phyloP scores from a whole-genome alignment of 2,113 vertebrate species.

The Eurystomus gularis region DNA sequence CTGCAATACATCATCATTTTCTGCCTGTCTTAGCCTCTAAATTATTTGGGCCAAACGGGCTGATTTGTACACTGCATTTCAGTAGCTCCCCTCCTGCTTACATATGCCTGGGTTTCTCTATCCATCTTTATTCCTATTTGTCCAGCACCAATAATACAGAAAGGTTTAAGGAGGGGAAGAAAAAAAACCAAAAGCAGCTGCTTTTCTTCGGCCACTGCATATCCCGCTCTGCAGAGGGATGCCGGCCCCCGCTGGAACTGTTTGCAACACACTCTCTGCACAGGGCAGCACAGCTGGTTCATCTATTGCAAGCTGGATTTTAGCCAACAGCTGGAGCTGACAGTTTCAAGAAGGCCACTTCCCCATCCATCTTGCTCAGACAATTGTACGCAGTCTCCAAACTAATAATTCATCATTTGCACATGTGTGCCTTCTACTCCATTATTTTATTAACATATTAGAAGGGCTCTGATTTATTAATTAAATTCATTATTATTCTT shows the following conservation, averaged over 20 bases:
- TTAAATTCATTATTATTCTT: conserved; percentile 63
- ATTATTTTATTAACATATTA: conserved; percentile 46
- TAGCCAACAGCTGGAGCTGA: background rate
- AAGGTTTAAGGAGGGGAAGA: background rate
- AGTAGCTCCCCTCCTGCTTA: background rate
- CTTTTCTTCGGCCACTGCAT: background rate
- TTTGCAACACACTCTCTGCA: background rate
- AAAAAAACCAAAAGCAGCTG: background rate
- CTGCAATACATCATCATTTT: conserved; percentile 54
- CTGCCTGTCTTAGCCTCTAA: conserved; percentile 45
- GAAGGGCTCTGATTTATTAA: conserved; percentile 50
- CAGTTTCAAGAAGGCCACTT: conserved; percentile 12
- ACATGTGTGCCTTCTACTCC: conserved; percentile 18
- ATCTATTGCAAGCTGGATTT: background rate
- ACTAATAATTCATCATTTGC: conserved; percentile 38
- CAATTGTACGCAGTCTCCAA: background rate
- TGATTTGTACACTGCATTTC: background rate
- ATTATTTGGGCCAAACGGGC: conserved; percentile 14
- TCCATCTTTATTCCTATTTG: background rate
- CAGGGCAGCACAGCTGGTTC: background rate
- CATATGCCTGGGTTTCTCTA: background rate
- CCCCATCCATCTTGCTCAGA: conserved; percentile 48
- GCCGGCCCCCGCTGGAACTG: rapidly evolving
- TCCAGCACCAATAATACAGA: background rate
- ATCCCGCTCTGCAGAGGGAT: background rate